Evolutionary conservation across 2,797 vertebrate genomes (phyloP), one percentile per base, ranked within the genome.

Genomic region (Anguilla pacifica): DNA sequence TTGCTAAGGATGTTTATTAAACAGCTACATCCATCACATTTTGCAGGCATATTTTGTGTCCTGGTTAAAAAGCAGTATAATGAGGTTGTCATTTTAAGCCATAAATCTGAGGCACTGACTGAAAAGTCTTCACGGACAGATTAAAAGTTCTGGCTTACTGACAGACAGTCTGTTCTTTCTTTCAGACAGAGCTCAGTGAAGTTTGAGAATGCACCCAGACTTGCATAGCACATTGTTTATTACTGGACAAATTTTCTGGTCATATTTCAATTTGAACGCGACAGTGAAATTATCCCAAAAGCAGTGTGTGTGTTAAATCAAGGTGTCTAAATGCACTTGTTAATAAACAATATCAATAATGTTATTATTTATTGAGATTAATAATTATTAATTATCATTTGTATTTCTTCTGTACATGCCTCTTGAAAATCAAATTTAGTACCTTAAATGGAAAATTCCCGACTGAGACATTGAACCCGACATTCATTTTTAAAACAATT

Each of bases 31-130:
- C n/a, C 22, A 11, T 49, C 43, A 49, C 19, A 9, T 82, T 82
- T n/a, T 49, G 6, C 43, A 10, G 46, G 11, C 46, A 82, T 11
- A 51, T n/a, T 46, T 51, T 77, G 35, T 82, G 43, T 82, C 79
- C 46, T 49, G 79, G 6, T 22, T 9, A 82, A 17, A 82, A 49
- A 82, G 43, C 43, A 82, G 22, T 22, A n/a, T 51, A 81, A 81
- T 25, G 77, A 81, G 19, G 77, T 81, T 81, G 77, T 81, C 39
- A 49, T 22, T 81, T 81, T 39, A 49, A 49, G 43, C 10, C 7
- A 11, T 82, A 82, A 82, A 82, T 82, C 79, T 49, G 31, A 81
- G 43, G 77, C 43, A 39, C 74, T 77, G 74, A 77, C 46, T 49
- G 25, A 11, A 82, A 46, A 6, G 22, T 79, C 25, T 19, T 22